Percentiles rank a stretch among this genome's conserved stretches.
Conservation (phyloP, 1,140 invertebrate species). For the Drosophila subobscura region DNA sequence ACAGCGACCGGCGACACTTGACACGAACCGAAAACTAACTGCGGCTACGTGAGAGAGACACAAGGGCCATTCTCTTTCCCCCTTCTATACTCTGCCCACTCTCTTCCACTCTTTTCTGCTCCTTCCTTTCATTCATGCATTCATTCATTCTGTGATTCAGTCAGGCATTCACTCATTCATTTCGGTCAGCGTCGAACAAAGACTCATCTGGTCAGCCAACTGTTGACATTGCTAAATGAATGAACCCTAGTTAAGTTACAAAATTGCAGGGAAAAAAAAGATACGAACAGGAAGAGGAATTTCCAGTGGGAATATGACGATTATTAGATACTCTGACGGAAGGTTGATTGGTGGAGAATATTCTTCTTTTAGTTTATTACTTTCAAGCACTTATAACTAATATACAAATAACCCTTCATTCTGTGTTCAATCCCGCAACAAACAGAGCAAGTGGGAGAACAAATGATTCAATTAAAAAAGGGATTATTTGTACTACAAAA, state of each 20-base stretch:
- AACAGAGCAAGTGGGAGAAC: no score
- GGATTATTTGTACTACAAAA: no score
- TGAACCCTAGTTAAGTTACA: constrained; percentile 77
- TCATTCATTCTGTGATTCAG: constrained; percentile 49
- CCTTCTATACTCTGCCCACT: no score
- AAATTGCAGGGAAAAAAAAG: constrained; percentile 54
- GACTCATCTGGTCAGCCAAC: constrained; percentile 75
- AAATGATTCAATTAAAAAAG: no score
- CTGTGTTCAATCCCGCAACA: no score
- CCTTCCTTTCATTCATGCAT: constrained; percentile 27
- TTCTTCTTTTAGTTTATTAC: no score
- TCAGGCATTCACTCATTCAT: constrained; percentile 42
- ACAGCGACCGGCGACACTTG: constrained; percentile 61
- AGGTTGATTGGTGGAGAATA: no score
- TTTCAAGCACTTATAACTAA: no score
- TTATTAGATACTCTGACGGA: constrained; percentile 29
- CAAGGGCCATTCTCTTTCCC: constrained; percentile 12
- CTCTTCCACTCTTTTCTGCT: no score
- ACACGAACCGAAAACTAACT: constrained; percentile 70
- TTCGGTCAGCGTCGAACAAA: constrained; percentile 47
- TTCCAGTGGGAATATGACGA: neutral
- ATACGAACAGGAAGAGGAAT: constrained; percentile 36
- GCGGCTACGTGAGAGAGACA: constrained; percentile 38
- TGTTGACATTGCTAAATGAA: constrained; percentile 82
- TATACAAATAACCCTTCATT: no score